A percentile compares a stretch with the other conserved stretches of the same genome.
Conservation (phyloP, 2,797 vertebrate genomes). For the Vespertilio murinus region DNA sequence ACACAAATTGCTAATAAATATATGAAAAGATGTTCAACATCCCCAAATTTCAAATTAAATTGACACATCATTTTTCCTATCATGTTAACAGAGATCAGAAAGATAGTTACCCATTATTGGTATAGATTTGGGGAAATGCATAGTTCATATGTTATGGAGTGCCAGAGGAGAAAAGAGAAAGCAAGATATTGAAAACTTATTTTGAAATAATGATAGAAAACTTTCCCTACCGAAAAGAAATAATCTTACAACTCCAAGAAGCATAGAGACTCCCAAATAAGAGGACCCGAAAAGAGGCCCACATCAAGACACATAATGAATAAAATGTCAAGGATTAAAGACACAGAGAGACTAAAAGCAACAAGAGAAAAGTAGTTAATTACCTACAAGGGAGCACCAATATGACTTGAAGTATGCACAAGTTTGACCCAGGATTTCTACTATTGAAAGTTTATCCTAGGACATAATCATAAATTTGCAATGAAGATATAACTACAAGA, state of each 20-base stretch:
- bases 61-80: not conserved
- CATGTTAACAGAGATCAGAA: not conserved
- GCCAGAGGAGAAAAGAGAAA: no score
- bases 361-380: no score
- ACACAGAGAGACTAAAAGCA: no score
- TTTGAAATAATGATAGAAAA: no score
- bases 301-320: no score
- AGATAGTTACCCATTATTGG: not conserved
- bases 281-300: no score
- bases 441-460: not conserved
- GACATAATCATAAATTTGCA: constrained; percentile 16
- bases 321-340: no score
- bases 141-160: not conserved
- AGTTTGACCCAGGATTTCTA: constrained; percentile 6
- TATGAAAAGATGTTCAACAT: not conserved
- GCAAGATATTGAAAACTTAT: no score
- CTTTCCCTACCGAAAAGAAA: no score
- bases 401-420: not conserved
- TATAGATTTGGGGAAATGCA: not conserved
- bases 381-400: no score
- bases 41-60: constrained; percentile 15
- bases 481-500: not conserved
- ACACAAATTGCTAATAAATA: not conserved
- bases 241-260: no score
- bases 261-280: no score